A percentile compares a stretch with the other conserved stretches of the same genome.
phyloP scores from a whole-genome alignment of 2,113 vertebrate genomes.

The Rhineura floridana region DNA sequence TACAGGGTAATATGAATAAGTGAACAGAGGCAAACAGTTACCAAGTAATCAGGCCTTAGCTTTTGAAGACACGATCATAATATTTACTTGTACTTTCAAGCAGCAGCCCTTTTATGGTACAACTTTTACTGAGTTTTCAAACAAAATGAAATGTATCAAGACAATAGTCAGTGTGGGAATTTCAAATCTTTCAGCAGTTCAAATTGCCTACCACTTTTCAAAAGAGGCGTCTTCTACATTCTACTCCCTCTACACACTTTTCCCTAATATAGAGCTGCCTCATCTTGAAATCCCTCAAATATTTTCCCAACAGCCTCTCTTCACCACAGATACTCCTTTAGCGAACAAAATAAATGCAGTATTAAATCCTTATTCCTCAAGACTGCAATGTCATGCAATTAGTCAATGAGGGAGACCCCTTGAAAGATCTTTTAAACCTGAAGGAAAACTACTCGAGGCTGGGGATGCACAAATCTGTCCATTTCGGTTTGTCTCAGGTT shows the following conservation, averaged over 20 bases:
- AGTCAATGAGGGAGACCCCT: neutral
- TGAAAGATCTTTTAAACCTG: neutral
- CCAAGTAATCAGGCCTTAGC: neutral
- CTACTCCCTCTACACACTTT: neutral
- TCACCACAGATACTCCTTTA: neutral
- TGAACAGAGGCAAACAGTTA: neutral
- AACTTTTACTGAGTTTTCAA: neutral
- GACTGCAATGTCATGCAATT: neutral
- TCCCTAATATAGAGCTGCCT: neutral
- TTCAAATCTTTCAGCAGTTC: neutral
- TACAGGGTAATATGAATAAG: neutral
- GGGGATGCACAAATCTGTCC: no score
- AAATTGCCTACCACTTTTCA: neutral
- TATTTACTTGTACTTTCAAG: neutral
- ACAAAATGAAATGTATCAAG: neutral
- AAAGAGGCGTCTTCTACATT: neutral
- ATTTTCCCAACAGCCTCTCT: neutral
- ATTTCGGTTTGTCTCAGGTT: no score
- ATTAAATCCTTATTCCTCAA: neutral
- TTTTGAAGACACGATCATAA: neutral
- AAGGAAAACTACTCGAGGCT: neutral
- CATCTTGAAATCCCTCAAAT: neutral
- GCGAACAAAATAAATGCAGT: neutral
- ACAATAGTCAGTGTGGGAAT: neutral
- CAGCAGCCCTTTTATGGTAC: neutral